Conservation (phyloP, 37 sponge, comb jelly and placozoan species). For the Spongia lamella region DNA sequence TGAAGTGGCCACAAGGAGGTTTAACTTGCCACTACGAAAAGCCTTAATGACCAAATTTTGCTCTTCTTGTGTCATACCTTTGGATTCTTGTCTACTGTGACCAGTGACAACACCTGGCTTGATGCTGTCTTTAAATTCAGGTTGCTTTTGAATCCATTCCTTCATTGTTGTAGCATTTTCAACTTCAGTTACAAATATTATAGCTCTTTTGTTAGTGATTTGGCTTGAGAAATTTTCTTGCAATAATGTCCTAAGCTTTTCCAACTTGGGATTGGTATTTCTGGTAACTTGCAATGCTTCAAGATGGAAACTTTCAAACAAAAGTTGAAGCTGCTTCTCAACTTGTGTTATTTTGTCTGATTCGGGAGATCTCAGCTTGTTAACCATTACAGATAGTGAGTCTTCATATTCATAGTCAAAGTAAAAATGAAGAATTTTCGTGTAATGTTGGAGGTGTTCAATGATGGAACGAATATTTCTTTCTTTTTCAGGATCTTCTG, state of each 20-base stretch:
- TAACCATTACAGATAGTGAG: too few relatives aligned
- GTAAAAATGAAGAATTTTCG: too few relatives aligned
- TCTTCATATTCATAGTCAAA: too few relatives aligned
- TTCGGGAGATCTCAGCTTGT: too few relatives aligned
- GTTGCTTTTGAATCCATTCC: slow-evolving; percentile 10
- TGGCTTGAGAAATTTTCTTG: not conserved
- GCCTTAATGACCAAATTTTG: slow-evolving; percentile 40
- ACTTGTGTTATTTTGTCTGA: too few relatives aligned
- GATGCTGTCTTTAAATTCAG: not conserved
- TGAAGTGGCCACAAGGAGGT: slow-evolving; percentile 68
- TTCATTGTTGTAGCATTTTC: slow-evolving; percentile 12
- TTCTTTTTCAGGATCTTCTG: too few relatives aligned
- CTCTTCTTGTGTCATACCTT: slow-evolving; percentile 47
- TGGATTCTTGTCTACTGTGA: not conserved
- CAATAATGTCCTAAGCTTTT: slow-evolving; percentile 12
- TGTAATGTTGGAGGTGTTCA: too few relatives aligned
- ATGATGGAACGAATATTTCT: too few relatives aligned
- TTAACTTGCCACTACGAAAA: slow-evolving; percentile 41
- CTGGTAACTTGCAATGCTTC: too few relatives aligned
- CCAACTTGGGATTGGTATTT: too few relatives aligned
- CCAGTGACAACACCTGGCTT: not conserved
- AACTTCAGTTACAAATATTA: slow-evolving; percentile 54
- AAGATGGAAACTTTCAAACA: too few relatives aligned
- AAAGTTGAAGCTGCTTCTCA: too few relatives aligned
- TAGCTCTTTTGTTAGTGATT: slow-evolving; percentile 25